Conservation (phyloP, 2,797 vertebrate genomes). For the Coreius guichenoti region DNA sequence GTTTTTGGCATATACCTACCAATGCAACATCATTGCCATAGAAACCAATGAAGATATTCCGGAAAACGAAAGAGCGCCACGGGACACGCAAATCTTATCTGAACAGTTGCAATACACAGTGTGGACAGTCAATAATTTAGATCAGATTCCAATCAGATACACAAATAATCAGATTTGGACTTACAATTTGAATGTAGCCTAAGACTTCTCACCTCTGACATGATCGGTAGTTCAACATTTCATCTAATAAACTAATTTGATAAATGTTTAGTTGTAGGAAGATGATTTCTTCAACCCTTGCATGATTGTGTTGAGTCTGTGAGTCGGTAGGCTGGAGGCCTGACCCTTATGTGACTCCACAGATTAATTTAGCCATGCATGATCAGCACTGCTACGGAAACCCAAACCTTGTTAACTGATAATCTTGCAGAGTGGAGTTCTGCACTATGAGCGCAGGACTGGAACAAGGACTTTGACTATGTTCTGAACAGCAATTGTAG, state of each 20-base stretch:
- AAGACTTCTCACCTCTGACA: neutral
- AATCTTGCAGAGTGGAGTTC: neutral
- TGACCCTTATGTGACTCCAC: conserved; percentile 1
- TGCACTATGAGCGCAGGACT: conserved; percentile 8
- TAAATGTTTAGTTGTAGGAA: neutral
- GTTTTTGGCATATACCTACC: neutral
- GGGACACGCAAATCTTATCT: too few relatives aligned
- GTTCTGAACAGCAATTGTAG: neutral
- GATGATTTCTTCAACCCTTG: neutral
- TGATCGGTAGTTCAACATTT: neutral
- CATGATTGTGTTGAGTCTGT: neutral
- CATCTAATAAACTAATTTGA: neutral
- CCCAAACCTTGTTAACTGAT: conserved; percentile 2
- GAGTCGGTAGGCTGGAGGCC: neutral
- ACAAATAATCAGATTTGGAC: neutral
- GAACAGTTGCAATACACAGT: neutral
- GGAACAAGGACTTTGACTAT: neutral
- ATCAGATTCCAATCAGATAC: neutral
- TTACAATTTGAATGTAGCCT: too few relatives aligned
- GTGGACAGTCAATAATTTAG: neutral
- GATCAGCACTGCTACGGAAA: conserved; percentile 41
- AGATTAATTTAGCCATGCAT: conserved; percentile 43
- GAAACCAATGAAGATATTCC: neutral
- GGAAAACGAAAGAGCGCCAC: neutral
- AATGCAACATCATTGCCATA: too few relatives aligned